Evolutionary conservation across 2,113 vertebrate genomes (phyloP).

Genomic region (Mesembrinibis cayennensis): DNA sequence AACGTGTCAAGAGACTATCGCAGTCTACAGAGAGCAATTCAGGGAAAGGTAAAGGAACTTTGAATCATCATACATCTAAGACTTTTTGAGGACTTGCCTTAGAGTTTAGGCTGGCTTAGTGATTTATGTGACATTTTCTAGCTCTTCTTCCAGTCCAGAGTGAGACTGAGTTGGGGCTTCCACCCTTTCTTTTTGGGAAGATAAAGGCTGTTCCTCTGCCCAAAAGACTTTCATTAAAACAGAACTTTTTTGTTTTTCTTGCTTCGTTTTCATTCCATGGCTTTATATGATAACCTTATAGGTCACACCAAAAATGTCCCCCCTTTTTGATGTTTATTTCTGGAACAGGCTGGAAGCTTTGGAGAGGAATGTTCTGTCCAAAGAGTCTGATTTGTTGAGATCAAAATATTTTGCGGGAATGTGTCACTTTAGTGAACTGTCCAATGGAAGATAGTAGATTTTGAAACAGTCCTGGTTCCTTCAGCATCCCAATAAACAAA

Average conservation of each 20-base stretch:
- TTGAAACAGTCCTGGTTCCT: not conserved
- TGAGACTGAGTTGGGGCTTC: not conserved
- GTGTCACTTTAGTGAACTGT: not conserved
- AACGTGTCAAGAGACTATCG: constrained; percentile 91
- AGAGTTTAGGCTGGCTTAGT: not conserved
- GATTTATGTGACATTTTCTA: not conserved
- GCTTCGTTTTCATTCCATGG: not conserved
- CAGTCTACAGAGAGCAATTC: constrained; percentile 91
- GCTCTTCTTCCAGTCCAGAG: not conserved
- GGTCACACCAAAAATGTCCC: not conserved
- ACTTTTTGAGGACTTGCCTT: not conserved
- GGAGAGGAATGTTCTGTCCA: constrained; percentile 25
- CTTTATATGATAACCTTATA: constrained; percentile 10
- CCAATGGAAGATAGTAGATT: not conserved
- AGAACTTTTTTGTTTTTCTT: not conserved
- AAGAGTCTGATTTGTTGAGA: constrained; percentile 24
- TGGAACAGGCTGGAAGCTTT: constrained; percentile 9
- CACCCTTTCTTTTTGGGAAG: not conserved
- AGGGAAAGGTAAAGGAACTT: constrained; percentile 84
- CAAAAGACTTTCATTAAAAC: not conserved
- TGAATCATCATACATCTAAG: not conserved
- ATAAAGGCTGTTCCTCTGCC: not conserved
- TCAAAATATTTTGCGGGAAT: constrained; percentile 5
- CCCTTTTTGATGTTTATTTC: constrained; percentile 43
- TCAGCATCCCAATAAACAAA: constrained; percentile 15